Evolutionary conservation across 2,113 vertebrate species (phyloP).

Genomic region (Gracilinanus agilis): DNA sequence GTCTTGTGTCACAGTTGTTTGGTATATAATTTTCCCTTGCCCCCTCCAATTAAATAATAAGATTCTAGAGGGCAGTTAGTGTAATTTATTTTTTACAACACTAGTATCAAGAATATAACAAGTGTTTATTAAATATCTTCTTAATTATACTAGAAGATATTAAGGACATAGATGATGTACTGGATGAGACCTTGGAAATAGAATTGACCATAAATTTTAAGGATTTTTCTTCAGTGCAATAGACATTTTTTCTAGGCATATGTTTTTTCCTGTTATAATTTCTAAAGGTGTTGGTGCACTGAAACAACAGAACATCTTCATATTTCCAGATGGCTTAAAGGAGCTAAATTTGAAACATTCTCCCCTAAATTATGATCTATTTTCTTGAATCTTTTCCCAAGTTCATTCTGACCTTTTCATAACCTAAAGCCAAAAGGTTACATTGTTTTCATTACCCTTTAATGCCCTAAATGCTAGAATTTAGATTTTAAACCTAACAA

Average conservation of each 20-base stretch:
- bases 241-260: not conserved
- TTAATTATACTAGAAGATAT: not conserved
- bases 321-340: not conserved
- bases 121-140: not conserved
- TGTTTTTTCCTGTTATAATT: not conserved
- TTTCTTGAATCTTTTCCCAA: not conserved
- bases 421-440: not conserved
- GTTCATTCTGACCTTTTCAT: not conserved
- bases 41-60: too few species aligned
- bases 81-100: too few species aligned
- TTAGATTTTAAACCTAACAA: conserved; percentile 20
- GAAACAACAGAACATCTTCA: conserved; percentile 10
- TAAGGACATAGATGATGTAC: not conserved
- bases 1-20: too few species aligned
- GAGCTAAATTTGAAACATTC: conserved; percentile 24
- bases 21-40: too few species aligned
- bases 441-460: conserved; percentile 20
- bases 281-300: conserved; percentile 6
- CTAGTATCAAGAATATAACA: not conserved
- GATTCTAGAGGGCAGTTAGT: too few species aligned
- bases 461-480: not conserved
- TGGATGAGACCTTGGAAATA: not conserved
- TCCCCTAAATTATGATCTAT: not conserved
- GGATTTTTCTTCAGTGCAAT: not conserved
- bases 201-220: not conserved